Percentiles rank a stretch among this genome's conserved stretches.
Conservation (phyloP, 2,888 invertebrate genomes). For the Drosophila fungiperda region DNA sequence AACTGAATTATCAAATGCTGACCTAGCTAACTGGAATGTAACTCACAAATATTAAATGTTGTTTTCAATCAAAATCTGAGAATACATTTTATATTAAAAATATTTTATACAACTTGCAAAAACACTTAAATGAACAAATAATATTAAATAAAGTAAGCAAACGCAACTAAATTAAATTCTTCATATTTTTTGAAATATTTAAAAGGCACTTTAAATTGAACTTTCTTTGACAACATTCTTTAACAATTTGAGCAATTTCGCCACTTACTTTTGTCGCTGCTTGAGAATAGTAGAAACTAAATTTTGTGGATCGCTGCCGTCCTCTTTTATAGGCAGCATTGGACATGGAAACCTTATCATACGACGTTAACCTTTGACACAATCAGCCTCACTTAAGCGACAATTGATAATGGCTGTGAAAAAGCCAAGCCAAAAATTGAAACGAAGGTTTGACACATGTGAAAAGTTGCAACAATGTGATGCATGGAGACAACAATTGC, state of each 20-base stretch:
- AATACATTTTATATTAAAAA: too few relatives aligned
- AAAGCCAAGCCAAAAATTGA: slow-evolving; percentile 17
- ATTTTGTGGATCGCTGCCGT: slow-evolving; percentile 22
- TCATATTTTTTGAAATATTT: background rate
- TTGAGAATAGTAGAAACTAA: slow-evolving; percentile 55
- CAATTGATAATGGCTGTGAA: slow-evolving; percentile 50
- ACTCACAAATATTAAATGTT: background rate
- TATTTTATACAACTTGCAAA: background rate
- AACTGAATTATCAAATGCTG: background rate
- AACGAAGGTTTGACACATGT: slow-evolving; percentile 57
- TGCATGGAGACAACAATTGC: slow-evolving; percentile 35
- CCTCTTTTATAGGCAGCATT: slow-evolving; percentile 56
- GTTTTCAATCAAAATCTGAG: background rate
- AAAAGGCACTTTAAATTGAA: background rate
- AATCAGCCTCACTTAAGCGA: slow-evolving; percentile 54
- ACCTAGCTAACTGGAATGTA: background rate
- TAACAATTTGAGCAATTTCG: background rate
- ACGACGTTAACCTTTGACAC: slow-evolving; percentile 64
- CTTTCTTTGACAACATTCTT: background rate
- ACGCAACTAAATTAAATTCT: background rate
- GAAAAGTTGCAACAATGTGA: slow-evolving; percentile 46
- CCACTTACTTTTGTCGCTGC: slow-evolving; percentile 54
- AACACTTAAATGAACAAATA: background rate
- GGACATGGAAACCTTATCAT: slow-evolving; percentile 46
- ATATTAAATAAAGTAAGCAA: background rate